phyloP scores from a whole-genome alignment of 2,797 vertebrate genomes.

The Gallinago nigripennis region DNA sequence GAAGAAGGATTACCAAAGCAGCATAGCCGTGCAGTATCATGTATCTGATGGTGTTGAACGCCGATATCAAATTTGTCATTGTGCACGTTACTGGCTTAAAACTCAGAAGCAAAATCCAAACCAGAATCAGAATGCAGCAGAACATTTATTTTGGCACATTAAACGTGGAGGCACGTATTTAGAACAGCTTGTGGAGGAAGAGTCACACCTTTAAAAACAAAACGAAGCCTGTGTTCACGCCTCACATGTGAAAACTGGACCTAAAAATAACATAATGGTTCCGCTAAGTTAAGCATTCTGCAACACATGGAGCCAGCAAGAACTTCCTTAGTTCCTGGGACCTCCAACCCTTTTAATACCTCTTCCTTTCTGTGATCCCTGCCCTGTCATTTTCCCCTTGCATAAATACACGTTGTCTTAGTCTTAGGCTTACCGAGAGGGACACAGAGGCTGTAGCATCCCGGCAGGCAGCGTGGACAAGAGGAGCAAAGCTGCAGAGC shows the following conservation, averaged over 20 bases:
- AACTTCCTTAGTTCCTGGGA: not conserved
- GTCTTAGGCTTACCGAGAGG: not conserved
- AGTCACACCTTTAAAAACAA: slow-evolving; percentile 52
- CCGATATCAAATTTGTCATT: not conserved
- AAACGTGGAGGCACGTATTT: not conserved
- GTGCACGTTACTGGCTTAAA: not conserved
- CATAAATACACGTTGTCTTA: not conserved
- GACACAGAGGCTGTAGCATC: not conserved
- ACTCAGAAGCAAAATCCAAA: not conserved
- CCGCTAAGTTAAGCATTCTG: not conserved
- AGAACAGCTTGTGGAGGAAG: slow-evolving; percentile 39
- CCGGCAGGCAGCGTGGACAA: not conserved
- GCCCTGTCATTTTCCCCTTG: not conserved
- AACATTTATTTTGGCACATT: slow-evolving; percentile 51
- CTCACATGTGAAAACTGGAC: slow-evolving; percentile 16
- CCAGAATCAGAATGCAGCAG: slow-evolving; percentile 15
- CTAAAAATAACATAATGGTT: slow-evolving; percentile 22
- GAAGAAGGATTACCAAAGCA: not conserved
- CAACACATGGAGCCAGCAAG: not conserved
- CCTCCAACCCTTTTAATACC: not conserved
- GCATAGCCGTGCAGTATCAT: not conserved
- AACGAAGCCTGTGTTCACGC: not conserved
- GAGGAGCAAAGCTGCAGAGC: not conserved
- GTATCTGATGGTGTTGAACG: not conserved
- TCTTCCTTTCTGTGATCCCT: not conserved